Evolutionary conservation across 2,797 vertebrate genomes (phyloP), one percentile per base, ranked within the genome.

Genomic region (Apogon talboti): DNA sequence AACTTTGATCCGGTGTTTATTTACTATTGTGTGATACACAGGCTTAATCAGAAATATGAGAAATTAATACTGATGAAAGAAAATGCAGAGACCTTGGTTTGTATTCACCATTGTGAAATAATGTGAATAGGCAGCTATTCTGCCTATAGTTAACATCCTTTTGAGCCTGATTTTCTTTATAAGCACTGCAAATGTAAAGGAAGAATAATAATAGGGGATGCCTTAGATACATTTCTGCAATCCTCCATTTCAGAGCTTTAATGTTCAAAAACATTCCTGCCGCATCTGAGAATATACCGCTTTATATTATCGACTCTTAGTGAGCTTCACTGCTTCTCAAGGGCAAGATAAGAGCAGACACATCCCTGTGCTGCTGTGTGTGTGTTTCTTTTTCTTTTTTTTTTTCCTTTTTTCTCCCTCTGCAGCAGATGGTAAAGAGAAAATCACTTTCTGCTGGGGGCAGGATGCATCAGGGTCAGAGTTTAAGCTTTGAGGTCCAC

Each of bases 381-480:
- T 63, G 71, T 70, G 46, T 68, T 61, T 64, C n/a, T 64, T 62
- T 18, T 13, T 16, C 15, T 60, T 48, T 3, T 28, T 18, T 50
- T 46, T 42, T 12, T 45, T 30, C 5, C 66, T 48, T 45, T 33
- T 72, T 33, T n/a, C 28, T 44, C 21, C 53, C 72, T 73, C 66
- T 78, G 81, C 73, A 87, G 83, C 91, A 92, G 89, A 92, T 92
- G 90, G 88, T 74, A 55, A 76, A 83, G 68, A 83, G 76, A 87
- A 89, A 91, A 92, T 87, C 87, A 66, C 80, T 88, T 85, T 85
- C 76, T 78, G 80, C 83, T 78, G 54, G 67, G 63, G 72, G 84
- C 78, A 66, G 69, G 76, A 76, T 79, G 80, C 79, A 76, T 59
- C 71, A 12, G 84, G 89, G 84, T 91, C 85, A 86, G 72, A 79